These are phyloP conservation scores for Sardina pilchardus DNA, from an alignment of 2,113 vertebrate species.

Conservation along the genomic window DNA sequence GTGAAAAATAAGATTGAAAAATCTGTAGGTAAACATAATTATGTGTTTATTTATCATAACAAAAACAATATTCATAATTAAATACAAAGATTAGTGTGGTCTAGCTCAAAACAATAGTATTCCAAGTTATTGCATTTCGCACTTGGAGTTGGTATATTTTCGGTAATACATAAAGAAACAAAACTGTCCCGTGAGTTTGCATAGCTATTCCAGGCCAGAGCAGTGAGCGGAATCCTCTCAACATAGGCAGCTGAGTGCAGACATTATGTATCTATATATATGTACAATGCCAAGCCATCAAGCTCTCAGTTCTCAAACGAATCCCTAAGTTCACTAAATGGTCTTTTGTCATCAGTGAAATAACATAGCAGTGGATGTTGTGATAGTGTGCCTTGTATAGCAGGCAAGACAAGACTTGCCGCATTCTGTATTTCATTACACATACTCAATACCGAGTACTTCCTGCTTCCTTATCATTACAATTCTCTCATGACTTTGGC, in stretches of 20 bases:
- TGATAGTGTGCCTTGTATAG: background rate
- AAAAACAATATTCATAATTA: conserved; percentile 58
- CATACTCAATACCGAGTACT: background rate
- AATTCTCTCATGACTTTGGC: background rate
- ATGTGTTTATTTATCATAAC: conserved; percentile 55
- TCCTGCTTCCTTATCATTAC: background rate
- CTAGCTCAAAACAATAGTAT: conserved; percentile 44
- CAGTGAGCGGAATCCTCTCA: conserved; percentile 50
- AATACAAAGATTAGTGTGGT: conserved; percentile 52
- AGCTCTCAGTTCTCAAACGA: background rate
- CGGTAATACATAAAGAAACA: conserved; percentile 34
- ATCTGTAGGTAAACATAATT: background rate
- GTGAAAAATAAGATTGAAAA: background rate
- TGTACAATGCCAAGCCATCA: conserved; percentile 36
- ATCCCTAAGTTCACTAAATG: background rate
- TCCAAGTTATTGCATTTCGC: conserved; percentile 58
- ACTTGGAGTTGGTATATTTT: conserved; percentile 50
- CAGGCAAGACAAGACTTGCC: background rate
- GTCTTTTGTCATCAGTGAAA: background rate
- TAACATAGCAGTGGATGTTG: background rate
- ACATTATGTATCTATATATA: conserved; percentile 34
- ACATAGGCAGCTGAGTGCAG: conserved; percentile 55
- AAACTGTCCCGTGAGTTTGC: conserved; percentile 61
- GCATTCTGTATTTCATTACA: background rate
- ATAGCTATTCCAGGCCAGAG: conserved; percentile 66